A percentile compares a stretch with the other conserved stretches of the same genome.
Conservation (phyloP, 2,888 invertebrate species). For the Hypolimnas misippus region DNA sequence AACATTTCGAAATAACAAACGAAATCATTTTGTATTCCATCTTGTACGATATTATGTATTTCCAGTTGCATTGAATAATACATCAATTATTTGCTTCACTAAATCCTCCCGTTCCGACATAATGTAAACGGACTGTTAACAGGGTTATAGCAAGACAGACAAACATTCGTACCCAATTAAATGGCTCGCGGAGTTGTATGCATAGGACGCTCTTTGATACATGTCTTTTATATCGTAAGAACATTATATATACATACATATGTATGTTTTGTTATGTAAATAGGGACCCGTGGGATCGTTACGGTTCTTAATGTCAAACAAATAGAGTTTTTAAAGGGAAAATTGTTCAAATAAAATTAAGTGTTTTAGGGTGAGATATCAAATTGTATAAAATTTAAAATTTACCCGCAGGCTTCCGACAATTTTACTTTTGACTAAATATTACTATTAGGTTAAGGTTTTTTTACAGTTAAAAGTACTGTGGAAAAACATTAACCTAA, state of each 20-base stretch:
- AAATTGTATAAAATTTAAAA: too few species aligned
- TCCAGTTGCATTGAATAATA: background rate
- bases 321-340: background rate
- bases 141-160: slow-evolving; percentile 54
- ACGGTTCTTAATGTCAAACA: background rate
- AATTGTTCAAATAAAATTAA: background rate
- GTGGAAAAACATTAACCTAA: too few species aligned
- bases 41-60: background rate
- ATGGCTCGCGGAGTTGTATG: slow-evolving; percentile 65
- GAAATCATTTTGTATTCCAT: background rate
- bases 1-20: too few species aligned
- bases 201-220: slow-evolving; percentile 62
- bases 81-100: background rate
- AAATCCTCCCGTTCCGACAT: slow-evolving; percentile 7
- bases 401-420: too few species aligned
- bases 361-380: background rate
- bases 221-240: slow-evolving; percentile 33
- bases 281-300: background rate
- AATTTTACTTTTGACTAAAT: too few species aligned
- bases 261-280: background rate
- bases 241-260: slow-evolving; percentile 18
- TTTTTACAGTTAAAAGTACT: too few species aligned
- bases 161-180: slow-evolving; percentile 73
- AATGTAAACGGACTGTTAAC: slow-evolving; percentile 29
- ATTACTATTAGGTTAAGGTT: too few species aligned